Percentiles rank a stretch among this genome's conserved stretches.
phyloP scores from a whole-genome alignment of 2,113 vertebrate species.

The Taxidea taxus region DNA sequence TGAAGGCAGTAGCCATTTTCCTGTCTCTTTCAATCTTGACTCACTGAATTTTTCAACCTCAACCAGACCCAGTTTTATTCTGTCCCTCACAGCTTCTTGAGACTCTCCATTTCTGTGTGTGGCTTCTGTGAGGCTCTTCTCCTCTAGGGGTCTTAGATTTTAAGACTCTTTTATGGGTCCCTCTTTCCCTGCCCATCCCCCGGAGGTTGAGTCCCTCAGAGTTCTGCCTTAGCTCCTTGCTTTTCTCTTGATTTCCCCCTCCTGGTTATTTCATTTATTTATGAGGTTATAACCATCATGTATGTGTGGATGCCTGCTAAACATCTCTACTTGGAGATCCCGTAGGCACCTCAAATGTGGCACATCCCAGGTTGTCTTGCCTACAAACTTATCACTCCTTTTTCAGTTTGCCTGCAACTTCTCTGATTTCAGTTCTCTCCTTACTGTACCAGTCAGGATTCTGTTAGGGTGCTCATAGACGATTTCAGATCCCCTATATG shows the following conservation, averaged over 20 bases:
- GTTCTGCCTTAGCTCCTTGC: background rate
- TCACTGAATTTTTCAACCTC: background rate
- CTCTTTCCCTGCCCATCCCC: background rate
- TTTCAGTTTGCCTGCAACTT: background rate
- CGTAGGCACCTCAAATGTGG: background rate
- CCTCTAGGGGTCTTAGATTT: background rate
- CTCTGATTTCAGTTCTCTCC: background rate
- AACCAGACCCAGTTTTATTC: background rate
- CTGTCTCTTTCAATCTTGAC: background rate
- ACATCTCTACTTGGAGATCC: background rate
- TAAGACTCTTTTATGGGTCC: background rate
- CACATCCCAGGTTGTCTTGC: background rate
- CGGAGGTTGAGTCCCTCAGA: background rate
- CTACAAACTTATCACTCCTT: background rate
- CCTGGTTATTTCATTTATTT: background rate
- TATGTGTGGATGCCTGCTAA: background rate
- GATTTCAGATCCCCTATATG: conserved; percentile 5
- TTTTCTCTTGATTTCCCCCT: background rate
- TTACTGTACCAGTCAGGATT: background rate
- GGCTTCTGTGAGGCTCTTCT: background rate
- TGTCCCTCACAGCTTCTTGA: background rate
- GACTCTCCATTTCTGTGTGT: background rate
- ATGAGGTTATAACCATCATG: fast-evolving
- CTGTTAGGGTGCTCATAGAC: background rate
- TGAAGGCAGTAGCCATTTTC: background rate